phyloP scores from a whole-genome alignment of 2,113 vertebrate species.

The Choloepus hoffmanni region DNA sequence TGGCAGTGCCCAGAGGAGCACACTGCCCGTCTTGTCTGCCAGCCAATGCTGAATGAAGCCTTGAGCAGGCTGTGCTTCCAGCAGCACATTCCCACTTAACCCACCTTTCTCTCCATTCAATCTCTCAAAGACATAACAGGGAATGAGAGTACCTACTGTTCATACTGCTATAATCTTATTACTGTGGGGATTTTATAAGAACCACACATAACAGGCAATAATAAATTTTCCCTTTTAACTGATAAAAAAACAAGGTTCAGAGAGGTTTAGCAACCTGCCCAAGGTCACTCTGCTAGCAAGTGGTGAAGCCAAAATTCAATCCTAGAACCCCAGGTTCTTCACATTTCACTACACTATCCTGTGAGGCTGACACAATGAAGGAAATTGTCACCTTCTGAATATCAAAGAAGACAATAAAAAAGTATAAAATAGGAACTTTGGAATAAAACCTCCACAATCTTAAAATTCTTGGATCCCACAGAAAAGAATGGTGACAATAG shows the following conservation, averaged over 20 bases:
- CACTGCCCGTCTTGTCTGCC: background rate
- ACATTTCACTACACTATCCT: background rate
- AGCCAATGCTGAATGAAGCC: background rate
- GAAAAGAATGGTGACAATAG: background rate
- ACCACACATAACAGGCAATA: background rate
- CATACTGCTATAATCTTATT: background rate
- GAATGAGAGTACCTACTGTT: background rate
- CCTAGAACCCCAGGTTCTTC: background rate
- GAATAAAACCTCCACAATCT: background rate
- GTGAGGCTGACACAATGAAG: background rate
- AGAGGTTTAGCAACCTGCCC: background rate
- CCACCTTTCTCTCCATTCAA: background rate
- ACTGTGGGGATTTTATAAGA: background rate
- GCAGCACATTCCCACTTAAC: background rate
- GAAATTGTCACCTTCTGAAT: background rate
- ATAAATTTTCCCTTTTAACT: background rate
- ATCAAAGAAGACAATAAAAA: background rate
- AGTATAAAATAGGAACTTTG: background rate
- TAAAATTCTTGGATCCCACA: background rate
- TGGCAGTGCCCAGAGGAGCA: too few relatives aligned
- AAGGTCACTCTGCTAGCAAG: background rate
- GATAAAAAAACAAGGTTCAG: background rate
- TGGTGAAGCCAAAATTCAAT: background rate
- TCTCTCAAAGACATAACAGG: background rate
- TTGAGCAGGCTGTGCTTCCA: background rate